Percentiles rank a stretch among this genome's conserved stretches.
Evolutionary conservation across 2,113 vertebrate genomes (phyloP).

Genomic region (Reinhardtius hippoglossoides): DNA sequence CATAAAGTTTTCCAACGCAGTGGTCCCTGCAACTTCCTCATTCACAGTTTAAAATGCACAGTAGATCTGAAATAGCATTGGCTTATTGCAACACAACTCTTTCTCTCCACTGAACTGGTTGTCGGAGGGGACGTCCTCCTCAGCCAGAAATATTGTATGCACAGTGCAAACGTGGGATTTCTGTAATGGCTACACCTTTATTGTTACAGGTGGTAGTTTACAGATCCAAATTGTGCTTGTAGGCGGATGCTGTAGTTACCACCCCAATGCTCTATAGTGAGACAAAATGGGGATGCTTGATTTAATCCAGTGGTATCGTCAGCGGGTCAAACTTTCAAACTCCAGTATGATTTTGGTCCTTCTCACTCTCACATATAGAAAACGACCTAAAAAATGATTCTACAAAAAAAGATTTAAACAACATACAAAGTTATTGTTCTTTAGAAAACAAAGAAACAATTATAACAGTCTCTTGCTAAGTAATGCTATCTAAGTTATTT

Average conservation of each 20-base stretch:
- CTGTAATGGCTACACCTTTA: constrained; percentile 37
- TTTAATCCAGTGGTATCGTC: constrained; percentile 41
- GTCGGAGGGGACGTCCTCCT: constrained; percentile 20
- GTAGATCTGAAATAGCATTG: constrained; percentile 24
- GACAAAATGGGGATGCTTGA: constrained; percentile 46
- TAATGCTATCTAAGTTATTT: constrained; percentile 74
- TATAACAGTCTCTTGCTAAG: constrained; percentile 85
- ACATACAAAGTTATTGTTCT: constrained; percentile 82
- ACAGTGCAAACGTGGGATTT: constrained; percentile 44
- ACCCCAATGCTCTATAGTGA: constrained; percentile 63
- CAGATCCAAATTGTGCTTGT: constrained; percentile 63
- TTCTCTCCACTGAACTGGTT: constrained; percentile 19
- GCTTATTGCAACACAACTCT: constrained; percentile 34
- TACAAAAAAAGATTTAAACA: constrained; percentile 80
- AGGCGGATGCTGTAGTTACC: constrained; percentile 38
- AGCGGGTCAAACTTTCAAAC: constrained; percentile 43
- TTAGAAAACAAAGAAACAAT: constrained; percentile 84
- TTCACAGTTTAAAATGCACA: constrained; percentile 36
- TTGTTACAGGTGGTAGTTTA: constrained; percentile 42
- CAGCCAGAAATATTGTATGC: constrained; percentile 27
- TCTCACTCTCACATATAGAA: constrained; percentile 81
- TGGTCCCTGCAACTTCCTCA: constrained; percentile 40
- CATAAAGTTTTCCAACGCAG: constrained; percentile 8
- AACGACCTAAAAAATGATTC: constrained; percentile 79
- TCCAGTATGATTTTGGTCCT: constrained; percentile 81